Conservation (phyloP, 1,140 invertebrate species). For the Chironomus striatipennis region DNA sequence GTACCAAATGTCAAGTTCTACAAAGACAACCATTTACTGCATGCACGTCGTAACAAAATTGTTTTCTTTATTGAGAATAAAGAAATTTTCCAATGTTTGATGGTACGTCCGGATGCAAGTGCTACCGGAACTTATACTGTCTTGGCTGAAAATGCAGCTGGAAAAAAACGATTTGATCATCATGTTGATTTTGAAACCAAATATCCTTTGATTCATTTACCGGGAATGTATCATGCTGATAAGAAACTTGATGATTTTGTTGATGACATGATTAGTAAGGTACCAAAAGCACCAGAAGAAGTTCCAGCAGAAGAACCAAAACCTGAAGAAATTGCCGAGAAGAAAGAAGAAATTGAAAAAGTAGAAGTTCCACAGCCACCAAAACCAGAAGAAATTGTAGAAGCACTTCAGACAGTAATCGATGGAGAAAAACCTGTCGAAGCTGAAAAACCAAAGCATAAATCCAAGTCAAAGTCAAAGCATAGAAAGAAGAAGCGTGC, state of each 20-base stretch:
- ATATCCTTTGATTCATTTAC: constrained; percentile 8
- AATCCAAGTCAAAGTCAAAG: constrained; percentile 19
- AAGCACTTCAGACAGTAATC: neutral
- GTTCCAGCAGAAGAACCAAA: neutral
- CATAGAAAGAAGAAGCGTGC: neutral
- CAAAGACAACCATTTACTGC: constrained; percentile 54
- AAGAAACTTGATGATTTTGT: constrained; percentile 16
- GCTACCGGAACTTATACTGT: constrained; percentile 61
- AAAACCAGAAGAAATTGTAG: constrained; percentile 10
- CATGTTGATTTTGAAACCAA: constrained; percentile 49
- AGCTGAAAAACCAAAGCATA: neutral
- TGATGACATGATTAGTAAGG: neutral
- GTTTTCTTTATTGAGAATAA: constrained; percentile 15
- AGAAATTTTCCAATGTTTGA: constrained; percentile 14
- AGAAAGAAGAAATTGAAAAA: constrained; percentile 30
- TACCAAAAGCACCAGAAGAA: neutral
- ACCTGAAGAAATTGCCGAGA: constrained; percentile 27
- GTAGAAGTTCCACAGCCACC: constrained; percentile 24
- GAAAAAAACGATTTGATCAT: constrained; percentile 61
- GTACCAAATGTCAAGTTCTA: constrained; percentile 76
- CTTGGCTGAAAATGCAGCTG: constrained; percentile 58
- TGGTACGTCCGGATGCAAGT: constrained; percentile 11
- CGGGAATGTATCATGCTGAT: constrained; percentile 20
- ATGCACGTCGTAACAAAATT: neutral
- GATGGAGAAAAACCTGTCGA: neutral